phyloP scores from a whole-genome alignment of 2,888 invertebrate species.

The Zeuzera pyrina region DNA sequence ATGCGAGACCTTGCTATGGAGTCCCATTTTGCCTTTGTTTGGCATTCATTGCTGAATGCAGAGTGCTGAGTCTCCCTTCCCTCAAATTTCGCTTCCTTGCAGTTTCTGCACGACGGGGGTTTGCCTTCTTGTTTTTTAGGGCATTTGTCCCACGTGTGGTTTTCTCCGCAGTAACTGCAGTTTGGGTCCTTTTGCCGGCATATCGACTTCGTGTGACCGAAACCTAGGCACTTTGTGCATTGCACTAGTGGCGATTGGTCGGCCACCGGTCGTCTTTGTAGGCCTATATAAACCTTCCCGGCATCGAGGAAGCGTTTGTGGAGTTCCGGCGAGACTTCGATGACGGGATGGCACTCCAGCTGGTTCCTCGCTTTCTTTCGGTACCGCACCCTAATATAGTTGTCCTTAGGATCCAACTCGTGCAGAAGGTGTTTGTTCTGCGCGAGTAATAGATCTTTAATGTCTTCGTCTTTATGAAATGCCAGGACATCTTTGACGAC shows the following conservation, averaged over 20 bases:
- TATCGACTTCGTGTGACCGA: slow-evolving; percentile 6
- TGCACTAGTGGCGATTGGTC: slow-evolving; percentile 8
- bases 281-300: slow-evolving; percentile 3
- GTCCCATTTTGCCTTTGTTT: no score
- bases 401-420: slow-evolving; percentile 5
- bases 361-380: slow-evolving; percentile 17
- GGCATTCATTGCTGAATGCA: no score
- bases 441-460: slow-evolving; percentile 3
- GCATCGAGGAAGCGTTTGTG: slow-evolving; percentile 8
- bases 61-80: background rate
- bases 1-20: no score
- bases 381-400: slow-evolving; percentile 8
- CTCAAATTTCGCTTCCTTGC: slow-evolving; percentile 2
- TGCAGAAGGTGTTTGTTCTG: slow-evolving; percentile 11
- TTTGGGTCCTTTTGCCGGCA: slow-evolving; percentile 12
- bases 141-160: no score
- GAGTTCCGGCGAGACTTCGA: slow-evolving; percentile 14
- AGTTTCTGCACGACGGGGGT: slow-evolving; percentile 10
- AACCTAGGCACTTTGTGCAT: slow-evolving; percentile 18
- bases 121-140: background rate
- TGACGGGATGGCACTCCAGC: slow-evolving; percentile 13
- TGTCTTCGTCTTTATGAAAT: slow-evolving; percentile 9
- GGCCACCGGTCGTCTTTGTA: no score
- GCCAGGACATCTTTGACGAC: slow-evolving; percentile 9
- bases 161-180: slow-evolving; percentile 21